A percentile compares a stretch with the other conserved stretches of the same genome.
Conservation (phyloP, 2,888 invertebrate genomes). For the Ormyrus labotus region DNA sequence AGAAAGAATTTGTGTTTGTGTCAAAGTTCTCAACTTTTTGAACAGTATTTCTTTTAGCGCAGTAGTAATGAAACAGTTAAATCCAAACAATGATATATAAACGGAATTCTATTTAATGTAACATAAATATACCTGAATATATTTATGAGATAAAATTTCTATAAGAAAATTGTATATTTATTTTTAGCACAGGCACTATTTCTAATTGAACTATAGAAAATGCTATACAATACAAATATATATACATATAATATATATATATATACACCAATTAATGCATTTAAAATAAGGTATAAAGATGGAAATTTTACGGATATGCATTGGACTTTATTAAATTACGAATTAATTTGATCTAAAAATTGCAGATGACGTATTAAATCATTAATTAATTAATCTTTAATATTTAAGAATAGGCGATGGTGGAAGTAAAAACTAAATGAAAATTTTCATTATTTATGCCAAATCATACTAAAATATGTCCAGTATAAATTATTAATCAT, state of each 20-base stretch:
- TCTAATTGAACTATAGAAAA: neutral
- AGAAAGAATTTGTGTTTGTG: neutral
- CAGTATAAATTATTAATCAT: constrained; percentile 14
- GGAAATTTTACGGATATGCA: neutral
- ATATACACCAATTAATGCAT: neutral
- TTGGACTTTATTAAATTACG: too few relatives aligned
- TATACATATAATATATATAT: neutral
- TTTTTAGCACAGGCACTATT: constrained; percentile 15
- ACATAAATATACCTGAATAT: constrained; percentile 9
- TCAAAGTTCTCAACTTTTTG: constrained; percentile 9
- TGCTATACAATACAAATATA: too few relatives aligned
- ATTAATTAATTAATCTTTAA: too few relatives aligned
- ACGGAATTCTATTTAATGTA: constrained; percentile 32
- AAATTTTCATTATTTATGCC: constrained; percentile 25
- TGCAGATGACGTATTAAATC: too few relatives aligned
- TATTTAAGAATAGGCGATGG: too few relatives aligned
- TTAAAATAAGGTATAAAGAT: neutral
- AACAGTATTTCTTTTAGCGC: neutral
- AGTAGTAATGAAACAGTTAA: neutral
- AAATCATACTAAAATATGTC: constrained; percentile 3
- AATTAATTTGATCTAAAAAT: too few relatives aligned
- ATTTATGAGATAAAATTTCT: constrained; percentile 31
- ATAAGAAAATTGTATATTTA: constrained; percentile 35
- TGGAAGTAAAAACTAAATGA: neutral
- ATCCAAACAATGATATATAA: constrained; percentile 4